A percentile compares a stretch with the other conserved stretches of the same genome.
phyloP scores from a whole-genome alignment of 1,140 invertebrate species.

The Pantala flavescens region DNA sequence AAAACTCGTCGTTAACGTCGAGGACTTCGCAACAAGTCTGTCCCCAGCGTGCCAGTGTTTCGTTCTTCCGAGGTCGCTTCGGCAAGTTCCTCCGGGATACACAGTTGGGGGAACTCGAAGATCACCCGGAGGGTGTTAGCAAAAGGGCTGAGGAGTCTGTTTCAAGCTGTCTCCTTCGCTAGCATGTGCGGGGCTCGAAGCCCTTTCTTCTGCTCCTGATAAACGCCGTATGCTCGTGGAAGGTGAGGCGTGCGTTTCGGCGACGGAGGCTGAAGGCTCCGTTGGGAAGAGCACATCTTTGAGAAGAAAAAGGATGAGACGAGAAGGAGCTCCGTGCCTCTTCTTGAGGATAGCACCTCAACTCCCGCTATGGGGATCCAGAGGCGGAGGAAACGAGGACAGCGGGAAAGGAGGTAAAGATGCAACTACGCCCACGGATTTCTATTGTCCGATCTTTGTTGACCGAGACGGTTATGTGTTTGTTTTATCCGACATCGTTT shows the following conservation, averaged over 20 bases:
- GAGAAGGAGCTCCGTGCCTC: not conserved
- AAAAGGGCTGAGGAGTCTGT: not conserved
- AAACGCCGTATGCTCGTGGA: not conserved
- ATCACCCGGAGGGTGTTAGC: no score
- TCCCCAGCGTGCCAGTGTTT: no score
- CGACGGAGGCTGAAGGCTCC: conserved; percentile 5
- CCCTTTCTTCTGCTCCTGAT: not conserved
- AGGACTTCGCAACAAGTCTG: no score
- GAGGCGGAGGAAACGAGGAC: not conserved
- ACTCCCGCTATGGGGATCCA: not conserved
- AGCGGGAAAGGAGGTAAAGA: not conserved
- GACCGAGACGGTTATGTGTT: no score
- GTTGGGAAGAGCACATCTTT: not conserved
- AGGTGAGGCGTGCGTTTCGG: not conserved
- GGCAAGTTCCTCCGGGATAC: no score
- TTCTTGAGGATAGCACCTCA: not conserved
- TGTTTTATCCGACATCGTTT: no score
- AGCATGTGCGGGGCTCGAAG: not conserved
- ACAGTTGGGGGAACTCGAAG: no score
- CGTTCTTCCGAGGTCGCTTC: no score
- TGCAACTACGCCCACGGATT: no score
- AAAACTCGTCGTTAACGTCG: no score
- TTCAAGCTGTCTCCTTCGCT: not conserved
- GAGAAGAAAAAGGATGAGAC: not conserved
- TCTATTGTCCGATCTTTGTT: no score